Base-by-base conservation (phyloP, 2,113 vertebrate species). In the Salvator merianae region DNA sequence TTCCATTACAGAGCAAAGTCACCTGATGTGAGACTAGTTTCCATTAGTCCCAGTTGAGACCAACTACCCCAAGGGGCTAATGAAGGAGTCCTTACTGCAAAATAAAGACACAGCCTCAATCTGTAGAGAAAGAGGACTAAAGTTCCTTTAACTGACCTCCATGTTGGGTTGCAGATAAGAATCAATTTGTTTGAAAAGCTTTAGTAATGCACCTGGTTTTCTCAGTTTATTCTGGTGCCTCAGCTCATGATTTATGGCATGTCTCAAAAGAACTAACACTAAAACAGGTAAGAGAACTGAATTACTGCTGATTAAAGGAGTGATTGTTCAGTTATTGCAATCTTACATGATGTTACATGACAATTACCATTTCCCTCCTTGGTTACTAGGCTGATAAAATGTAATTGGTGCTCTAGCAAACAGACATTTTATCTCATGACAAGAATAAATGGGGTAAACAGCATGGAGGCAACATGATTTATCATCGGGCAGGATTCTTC, bases 401-500 rank as follows among this genome's bases (percentile, higher is more conserved):
- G 40, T 63, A 68, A 73, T 82, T 85, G 78, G 10, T 70, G 3
- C 22, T 7, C 43, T 72, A 70, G 24, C 1, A 38, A 76, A 70
- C 12, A 3, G 26, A 9, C 43, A 9, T 82, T 81, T 68, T 78
- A 69, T 70, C 68, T 84, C 71, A 76, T 1, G 32, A 69, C 43
- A 47, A 34, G 86, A 85, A 89, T 89, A 78, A 90, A 81, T 81
- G 62, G 24, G 71, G n/a, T 30, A 88, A 72, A 73, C 18, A 36
- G 8, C 72, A 69, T 43, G 65, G 28, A 66, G 3, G 6, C 13
- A 79, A 47, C 38, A 70, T 66, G 36, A 73, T 83, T 81, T 86
- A 70, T 77, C 81, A 40, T 30, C 55, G 36, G 84, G 10, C 28
- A 73, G 13, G 43, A 7, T 3, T 89, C 79, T 87, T 32, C 68